A percentile compares a stretch with the other conserved stretches of the same genome.
These are phyloP conservation scores for Tricholauxania praeusta DNA, from an alignment of 2,888 invertebrate species.

Conservation along the genomic window DNA sequence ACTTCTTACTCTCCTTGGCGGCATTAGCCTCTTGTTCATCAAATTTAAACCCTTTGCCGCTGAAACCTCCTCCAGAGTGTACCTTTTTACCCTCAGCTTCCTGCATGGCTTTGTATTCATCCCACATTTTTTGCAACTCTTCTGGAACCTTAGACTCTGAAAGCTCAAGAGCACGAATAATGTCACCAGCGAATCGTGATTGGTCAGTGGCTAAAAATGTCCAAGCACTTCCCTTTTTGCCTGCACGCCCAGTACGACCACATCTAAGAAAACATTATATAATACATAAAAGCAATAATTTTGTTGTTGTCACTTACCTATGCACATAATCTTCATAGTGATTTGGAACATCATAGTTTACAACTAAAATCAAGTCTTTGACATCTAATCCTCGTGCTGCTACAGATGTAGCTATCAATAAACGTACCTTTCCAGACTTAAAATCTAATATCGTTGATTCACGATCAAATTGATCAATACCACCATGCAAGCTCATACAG, in stretches of 20 bases:
- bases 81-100: constrained; percentile 93
- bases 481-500: constrained; percentile 97
- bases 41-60: constrained; percentile 96
- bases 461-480: constrained; percentile 99
- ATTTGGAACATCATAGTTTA: constrained; percentile 99
- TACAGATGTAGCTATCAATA: constrained; percentile 97
- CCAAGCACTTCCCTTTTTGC: constrained; percentile 97
- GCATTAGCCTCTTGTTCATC: constrained; percentile 98
- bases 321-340: constrained; percentile 99
- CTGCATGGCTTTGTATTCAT: constrained; percentile 87
- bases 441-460: constrained; percentile 98
- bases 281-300: neutral
- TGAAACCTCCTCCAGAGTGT: constrained; percentile 92
- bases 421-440: constrained; percentile 92
- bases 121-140: constrained; percentile 85
- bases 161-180: constrained; percentile 90
- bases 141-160: constrained; percentile 83
- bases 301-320: constrained; percentile 66
- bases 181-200: constrained; percentile 92
- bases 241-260: constrained; percentile 90
- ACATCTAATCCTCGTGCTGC: constrained; percentile 99
- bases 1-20: constrained; percentile 94
- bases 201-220: constrained; percentile 98
- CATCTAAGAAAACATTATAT: constrained; percentile 72
- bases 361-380: constrained; percentile 95